These are phyloP conservation scores for Caenorhabditis remanei DNA, from an alignment of 1,140 invertebrate genomes.

Conservation along the genomic window DNA sequence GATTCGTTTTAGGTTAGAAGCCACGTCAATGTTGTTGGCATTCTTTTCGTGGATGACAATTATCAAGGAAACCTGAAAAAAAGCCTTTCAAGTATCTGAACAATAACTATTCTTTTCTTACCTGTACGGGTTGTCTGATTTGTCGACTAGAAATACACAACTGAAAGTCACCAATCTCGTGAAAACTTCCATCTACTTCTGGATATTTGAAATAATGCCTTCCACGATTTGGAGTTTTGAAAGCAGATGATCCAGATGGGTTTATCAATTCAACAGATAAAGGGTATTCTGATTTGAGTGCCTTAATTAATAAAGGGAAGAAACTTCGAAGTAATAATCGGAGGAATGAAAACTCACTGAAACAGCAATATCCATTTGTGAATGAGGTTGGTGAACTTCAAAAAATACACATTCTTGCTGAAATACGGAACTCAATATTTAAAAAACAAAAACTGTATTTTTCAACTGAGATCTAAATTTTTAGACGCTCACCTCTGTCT, in stretches of 20 bases:
- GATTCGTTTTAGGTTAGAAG: constrained; percentile 11
- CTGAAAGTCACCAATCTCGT: constrained; percentile 34
- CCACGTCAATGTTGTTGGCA: constrained; percentile 15
- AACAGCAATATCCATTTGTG: constrained; percentile 51
- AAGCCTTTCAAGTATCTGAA: not conserved
- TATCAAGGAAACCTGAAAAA: constrained; percentile 6
- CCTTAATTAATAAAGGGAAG: not conserved
- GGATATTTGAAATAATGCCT: constrained; percentile 46
- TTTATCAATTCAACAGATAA: constrained; percentile 21
- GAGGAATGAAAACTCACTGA: not conserved
- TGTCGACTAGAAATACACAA: constrained; percentile 24
- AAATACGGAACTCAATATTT: not conserved
- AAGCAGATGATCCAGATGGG: constrained; percentile 15
- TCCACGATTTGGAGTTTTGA: constrained; percentile 15
- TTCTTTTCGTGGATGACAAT: constrained; percentile 49
- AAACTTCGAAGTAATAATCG: not conserved
- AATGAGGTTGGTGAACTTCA: constrained; percentile 32
- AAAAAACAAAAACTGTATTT: not conserved
- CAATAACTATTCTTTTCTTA: not conserved
- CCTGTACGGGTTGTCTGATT: constrained; percentile 25
- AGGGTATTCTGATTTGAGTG: not conserved
- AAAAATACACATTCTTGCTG: constrained; percentile 38
- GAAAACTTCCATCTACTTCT: constrained; percentile 6
- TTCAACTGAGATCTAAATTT: not conserved
- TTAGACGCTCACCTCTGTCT: not conserved